Evolutionary conservation across 2,888 invertebrate genomes (phyloP).

Genomic region (Cheilosia variabilis): DNA sequence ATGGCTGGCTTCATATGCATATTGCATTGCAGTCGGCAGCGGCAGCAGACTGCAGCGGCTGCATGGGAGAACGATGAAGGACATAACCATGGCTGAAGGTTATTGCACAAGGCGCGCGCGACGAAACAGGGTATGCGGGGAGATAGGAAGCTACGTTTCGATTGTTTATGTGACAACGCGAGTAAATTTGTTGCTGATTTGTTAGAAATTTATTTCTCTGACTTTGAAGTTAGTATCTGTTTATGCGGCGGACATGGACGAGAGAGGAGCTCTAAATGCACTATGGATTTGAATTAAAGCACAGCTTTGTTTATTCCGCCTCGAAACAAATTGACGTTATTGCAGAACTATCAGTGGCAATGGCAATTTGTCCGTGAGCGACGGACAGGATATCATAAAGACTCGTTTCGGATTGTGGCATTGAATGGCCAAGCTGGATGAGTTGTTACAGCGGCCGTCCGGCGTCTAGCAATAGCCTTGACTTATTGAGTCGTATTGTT

Average conservation of each 20-base stretch:
- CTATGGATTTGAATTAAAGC: slow-evolving; percentile 24
- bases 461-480: slow-evolving; percentile 13
- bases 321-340: slow-evolving; percentile 50
- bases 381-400: slow-evolving; percentile 60
- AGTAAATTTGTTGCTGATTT: slow-evolving; percentile 75
- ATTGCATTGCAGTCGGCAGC: slow-evolving; percentile 1
- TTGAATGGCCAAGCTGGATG: slow-evolving; percentile 34
- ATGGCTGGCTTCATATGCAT: slow-evolving; percentile 55
- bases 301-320: slow-evolving; percentile 40
- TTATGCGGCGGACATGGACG: neutral
- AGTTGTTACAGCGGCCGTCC: slow-evolving; percentile 1
- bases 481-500: slow-evolving; percentile 21
- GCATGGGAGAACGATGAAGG: slow-evolving; percentile 52
- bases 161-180: slow-evolving; percentile 71
- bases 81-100: slow-evolving; percentile 62
- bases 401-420: slow-evolving; percentile 45
- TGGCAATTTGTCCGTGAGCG: slow-evolving; percentile 53
- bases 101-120: slow-evolving; percentile 43
- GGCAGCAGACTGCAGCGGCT: neutral
- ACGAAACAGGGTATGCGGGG: slow-evolving; percentile 1
- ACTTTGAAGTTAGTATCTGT: slow-evolving; percentile 13
- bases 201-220: slow-evolving; percentile 70
- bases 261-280: neutral
- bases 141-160: slow-evolving; percentile 44
- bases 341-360: slow-evolving; percentile 37